These are phyloP conservation scores for Rotaria magnacalcarata DNA, from an alignment of 2,888 invertebrate species.

Conservation along the genomic window DNA sequence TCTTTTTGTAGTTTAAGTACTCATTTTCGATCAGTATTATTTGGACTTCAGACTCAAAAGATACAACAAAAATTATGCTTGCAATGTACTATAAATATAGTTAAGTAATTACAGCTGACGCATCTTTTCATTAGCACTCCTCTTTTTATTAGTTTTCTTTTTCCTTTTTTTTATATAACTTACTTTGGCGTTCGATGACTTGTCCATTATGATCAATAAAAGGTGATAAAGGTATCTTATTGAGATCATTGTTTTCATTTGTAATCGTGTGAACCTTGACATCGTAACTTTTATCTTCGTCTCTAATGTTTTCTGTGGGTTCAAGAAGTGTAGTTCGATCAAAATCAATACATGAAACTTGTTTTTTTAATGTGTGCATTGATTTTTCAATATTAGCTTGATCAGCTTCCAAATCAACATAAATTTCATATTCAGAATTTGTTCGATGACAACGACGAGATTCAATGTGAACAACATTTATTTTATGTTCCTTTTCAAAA, in stretches of 20 bases:
- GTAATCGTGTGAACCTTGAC: neutral
- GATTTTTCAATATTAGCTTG: neutral
- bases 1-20: no score
- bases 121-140: neutral
- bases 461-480: conserved; percentile 88
- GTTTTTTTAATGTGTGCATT: neutral
- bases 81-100: neutral
- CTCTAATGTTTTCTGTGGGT: neutral
- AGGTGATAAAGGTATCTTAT: neutral
- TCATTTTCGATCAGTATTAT: neutral
- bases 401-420: conserved; percentile 81
- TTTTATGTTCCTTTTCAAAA: conserved; percentile 71
- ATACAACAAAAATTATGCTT: neutral
- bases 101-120: neutral
- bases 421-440: conserved; percentile 73
- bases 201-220: neutral
- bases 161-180: neutral
- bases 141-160: neutral
- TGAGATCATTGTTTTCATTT: neutral
- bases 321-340: neutral
- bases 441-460: conserved; percentile 66
- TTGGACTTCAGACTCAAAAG: neutral
- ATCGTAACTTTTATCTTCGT: neutral
- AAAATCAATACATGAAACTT: neutral
- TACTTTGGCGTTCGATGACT: neutral